Base-by-base conservation (phyloP, 2,888 invertebrate species). In the Thera obeliscata region DNA sequence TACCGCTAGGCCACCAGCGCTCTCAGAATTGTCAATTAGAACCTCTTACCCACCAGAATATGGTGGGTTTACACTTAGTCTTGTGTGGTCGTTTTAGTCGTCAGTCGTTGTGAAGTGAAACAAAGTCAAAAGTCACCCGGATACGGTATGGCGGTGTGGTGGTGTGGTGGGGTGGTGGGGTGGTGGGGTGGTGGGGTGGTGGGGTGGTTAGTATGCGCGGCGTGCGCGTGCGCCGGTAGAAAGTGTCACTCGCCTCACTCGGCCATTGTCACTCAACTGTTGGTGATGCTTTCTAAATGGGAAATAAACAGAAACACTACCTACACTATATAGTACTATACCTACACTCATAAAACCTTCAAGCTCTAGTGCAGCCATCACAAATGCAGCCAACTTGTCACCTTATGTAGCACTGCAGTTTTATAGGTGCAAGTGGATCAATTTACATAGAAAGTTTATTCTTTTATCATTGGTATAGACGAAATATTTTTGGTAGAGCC, bases 161-260 rank as follows among this genome's bases (percentile, higher is more conserved):
- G 22, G 22, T 22, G 22, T 22, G 22, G 22, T 22, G 22, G 22
- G 22, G 22, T 22, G 22, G 22, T 22, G 22, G 22, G 22, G 22
- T 22, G 22, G 22, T 22, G 22, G 22, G 22, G 22, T 22, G 22
- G 22, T 22, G 22, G 22, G 22, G 22, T 22, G 22, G 22, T 66
- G 63, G 7, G 58, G 67, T 70, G 65, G 72, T 70, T 76, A 78
- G 85, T 84, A 84, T 85, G 86, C 84, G 80, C 75, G 81, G 74
- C 22, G 22, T 22, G 22, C 81, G 74, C 80, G 77, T 73, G 80
- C 81, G 81, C 77, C 72, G 76, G 80, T 84, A 87, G 89, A 89
- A 88, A 89, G 89, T 74, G 71, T 70, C 70, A 64, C 84, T 73
- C 63, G 66, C 58, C 69, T 65, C 67, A 63, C 69, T 63, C 62